phyloP scores from a whole-genome alignment of 2,797 vertebrate species.

The Margarornis squamiger region DNA sequence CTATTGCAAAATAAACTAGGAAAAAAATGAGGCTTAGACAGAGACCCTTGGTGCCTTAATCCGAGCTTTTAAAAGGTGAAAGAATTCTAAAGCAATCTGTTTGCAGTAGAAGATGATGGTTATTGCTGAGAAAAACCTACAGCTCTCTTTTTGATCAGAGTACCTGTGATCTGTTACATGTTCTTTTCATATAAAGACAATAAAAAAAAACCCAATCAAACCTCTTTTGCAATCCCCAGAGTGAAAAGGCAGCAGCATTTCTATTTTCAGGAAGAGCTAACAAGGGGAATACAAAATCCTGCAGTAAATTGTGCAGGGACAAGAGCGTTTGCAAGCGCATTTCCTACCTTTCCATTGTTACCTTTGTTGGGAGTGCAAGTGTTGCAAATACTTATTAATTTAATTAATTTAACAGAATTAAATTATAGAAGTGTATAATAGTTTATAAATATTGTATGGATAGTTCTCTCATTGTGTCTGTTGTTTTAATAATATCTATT shows the following conservation, averaged over 20 bases:
- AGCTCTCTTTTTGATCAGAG: background rate
- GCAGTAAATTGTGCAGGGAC: background rate
- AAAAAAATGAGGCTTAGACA: background rate
- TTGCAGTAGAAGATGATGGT: background rate
- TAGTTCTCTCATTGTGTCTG: rapidly evolving
- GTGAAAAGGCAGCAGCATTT: background rate
- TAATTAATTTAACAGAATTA: background rate
- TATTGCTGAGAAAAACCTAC: background rate
- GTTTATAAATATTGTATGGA: background rate
- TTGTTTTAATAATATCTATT: background rate
- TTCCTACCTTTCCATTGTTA: background rate
- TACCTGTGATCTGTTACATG: background rate
- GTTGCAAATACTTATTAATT: background rate
- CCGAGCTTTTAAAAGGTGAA: background rate
- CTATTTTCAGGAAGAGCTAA: background rate
- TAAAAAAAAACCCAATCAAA: background rate
- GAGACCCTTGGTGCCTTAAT: background rate
- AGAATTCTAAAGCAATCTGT: background rate
- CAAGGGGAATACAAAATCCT: background rate
- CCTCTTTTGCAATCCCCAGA: background rate
- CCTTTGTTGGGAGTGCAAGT: background rate
- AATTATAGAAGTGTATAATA: background rate
- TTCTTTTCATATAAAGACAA: background rate
- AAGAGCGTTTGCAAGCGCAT: background rate
- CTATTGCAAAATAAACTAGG: background rate